Evolutionary conservation across 1,140 invertebrate genomes (phyloP).

Genomic region (Hyles euphorbiae): DNA sequence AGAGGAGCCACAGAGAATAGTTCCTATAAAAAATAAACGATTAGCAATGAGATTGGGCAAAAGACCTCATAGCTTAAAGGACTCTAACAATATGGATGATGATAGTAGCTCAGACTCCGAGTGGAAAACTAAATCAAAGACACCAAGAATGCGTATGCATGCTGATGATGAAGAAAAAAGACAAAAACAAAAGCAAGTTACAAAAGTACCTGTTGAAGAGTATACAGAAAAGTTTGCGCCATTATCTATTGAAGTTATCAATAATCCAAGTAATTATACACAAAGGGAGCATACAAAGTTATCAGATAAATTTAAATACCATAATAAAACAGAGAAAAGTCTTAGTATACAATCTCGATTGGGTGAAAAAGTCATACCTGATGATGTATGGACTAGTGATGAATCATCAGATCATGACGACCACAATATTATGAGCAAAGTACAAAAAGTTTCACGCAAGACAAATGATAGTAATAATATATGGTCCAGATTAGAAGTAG

Average conservation of each 20-base stretch:
- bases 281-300: constrained; percentile 42
- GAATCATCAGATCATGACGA: constrained; percentile 42
- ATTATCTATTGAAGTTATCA: constrained; percentile 59
- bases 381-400: constrained; percentile 37
- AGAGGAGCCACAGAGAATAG: constrained; percentile 24
- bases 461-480: constrained; percentile 54
- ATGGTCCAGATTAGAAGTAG: constrained; percentile 76
- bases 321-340: constrained; percentile 23
- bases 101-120: constrained; percentile 68
- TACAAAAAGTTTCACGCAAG: constrained; percentile 52
- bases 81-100: constrained; percentile 44
- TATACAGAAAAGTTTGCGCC: constrained; percentile 48
- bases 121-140: constrained; percentile 80
- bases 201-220: constrained; percentile 39
- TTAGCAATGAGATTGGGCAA: constrained; percentile 65
- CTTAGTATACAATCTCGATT: constrained; percentile 47
- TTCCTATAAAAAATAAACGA: constrained; percentile 54
- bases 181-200: constrained; percentile 56
- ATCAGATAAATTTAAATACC: constrained; percentile 55
- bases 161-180: constrained; percentile 90
- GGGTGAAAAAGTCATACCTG: constrained; percentile 40
- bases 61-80: constrained; percentile 24
- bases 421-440: constrained; percentile 53
- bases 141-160: constrained; percentile 88
- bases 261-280: constrained; percentile 41